phyloP scores from a whole-genome alignment of 2,113 vertebrate genomes.

The Notiomystis cincta region DNA sequence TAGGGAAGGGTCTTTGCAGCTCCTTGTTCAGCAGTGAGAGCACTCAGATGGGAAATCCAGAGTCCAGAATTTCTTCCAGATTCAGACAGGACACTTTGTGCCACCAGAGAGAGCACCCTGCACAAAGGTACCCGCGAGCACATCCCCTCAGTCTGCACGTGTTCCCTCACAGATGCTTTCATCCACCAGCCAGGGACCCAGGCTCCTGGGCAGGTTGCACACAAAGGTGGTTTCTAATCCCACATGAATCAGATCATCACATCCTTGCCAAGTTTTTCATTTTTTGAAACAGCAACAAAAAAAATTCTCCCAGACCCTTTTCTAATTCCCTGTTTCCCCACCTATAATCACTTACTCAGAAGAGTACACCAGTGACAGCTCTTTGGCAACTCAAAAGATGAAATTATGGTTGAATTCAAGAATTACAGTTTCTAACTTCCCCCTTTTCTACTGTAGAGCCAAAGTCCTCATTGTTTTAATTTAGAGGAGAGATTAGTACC shows the following conservation, averaged over 20 bases:
- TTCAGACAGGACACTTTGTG: not conserved
- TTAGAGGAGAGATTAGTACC: not conserved
- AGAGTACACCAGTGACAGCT: not conserved
- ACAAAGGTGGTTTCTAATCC: not conserved
- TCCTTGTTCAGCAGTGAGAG: not conserved
- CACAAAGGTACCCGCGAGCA: not conserved
- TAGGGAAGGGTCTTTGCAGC: not conserved
- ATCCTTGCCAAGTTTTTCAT: not conserved
- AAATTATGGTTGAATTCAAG: not conserved
- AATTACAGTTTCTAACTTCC: not conserved
- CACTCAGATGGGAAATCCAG: not conserved
- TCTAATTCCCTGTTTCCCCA: not conserved
- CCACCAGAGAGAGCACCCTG: not conserved
- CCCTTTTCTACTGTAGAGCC: not conserved
- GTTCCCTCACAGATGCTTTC: not conserved
- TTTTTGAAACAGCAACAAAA: not conserved
- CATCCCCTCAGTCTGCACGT: not conserved
- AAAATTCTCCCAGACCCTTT: not conserved
- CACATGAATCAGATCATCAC: not conserved
- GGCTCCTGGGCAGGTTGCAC: not conserved
- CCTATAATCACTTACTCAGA: not conserved
- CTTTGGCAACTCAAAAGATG: not conserved
- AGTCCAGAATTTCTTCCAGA: not conserved
- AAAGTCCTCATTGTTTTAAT: conserved; percentile 7
- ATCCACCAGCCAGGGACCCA: accelerated